phyloP scores from a whole-genome alignment of 2,113 vertebrate species.

The Menura novaehollandiae region DNA sequence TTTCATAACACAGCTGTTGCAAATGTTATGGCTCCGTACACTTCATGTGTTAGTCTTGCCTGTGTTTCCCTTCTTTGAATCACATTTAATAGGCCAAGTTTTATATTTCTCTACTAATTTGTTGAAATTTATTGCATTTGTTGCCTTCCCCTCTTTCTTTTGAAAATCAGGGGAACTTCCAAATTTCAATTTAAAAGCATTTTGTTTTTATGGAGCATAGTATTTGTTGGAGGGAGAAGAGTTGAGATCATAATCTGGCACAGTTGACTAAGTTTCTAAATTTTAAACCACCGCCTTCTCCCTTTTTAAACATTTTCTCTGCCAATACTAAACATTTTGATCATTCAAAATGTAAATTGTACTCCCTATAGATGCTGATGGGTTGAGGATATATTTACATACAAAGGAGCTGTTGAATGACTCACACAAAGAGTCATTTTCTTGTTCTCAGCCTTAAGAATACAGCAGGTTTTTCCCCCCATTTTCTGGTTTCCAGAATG shows the following conservation, averaged over 20 bases:
- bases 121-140: slow-evolving; percentile 49
- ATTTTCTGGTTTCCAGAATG: not conserved
- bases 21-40: slow-evolving; percentile 16
- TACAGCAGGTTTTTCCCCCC: not conserved
- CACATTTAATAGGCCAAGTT: slow-evolving; percentile 27
- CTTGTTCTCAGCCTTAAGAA: not conserved
- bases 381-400: slow-evolving; percentile 45
- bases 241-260: slow-evolving; percentile 62
- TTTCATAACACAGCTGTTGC: slow-evolving; percentile 58
- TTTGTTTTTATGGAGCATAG: slow-evolving; percentile 54
- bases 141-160: slow-evolving; percentile 25
- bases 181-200: slow-evolving; percentile 53
- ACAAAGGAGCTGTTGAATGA: slow-evolving; percentile 23
- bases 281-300: slow-evolving; percentile 47
- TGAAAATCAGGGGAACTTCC: slow-evolving; percentile 26
- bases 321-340: slow-evolving; percentile 59
- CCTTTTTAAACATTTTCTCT: slow-evolving; percentile 65
- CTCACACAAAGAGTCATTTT: not conserved
- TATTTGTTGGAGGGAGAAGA: slow-evolving; percentile 55
- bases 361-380: slow-evolving; percentile 54
- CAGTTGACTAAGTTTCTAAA: slow-evolving; percentile 41
- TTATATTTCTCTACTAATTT: slow-evolving; percentile 52
- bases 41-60: slow-evolving; percentile 15
- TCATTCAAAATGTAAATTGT: slow-evolving; percentile 71
- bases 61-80: slow-evolving; percentile 6